Base-by-base conservation (phyloP, 2,888 invertebrate genomes). In the Eristalinus sepulchralis region DNA sequence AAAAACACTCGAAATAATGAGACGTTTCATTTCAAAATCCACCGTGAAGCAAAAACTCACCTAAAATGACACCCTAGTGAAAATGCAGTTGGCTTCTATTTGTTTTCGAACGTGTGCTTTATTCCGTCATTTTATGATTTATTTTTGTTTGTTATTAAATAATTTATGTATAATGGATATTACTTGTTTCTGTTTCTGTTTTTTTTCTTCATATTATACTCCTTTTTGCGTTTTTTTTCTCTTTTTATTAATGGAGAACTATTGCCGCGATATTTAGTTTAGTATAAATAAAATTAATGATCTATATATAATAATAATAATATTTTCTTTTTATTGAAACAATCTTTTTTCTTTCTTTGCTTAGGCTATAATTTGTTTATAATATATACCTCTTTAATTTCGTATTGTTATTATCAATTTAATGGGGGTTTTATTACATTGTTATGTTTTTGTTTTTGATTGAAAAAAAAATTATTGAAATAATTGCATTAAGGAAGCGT, bases 101-200 rank as follows among this genome's bases (percentile, higher is more conserved):
- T 85, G 81, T 90, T 91, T 90, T 90, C 90, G 89, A 91, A 92
- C 91, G 89, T 91, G 92, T 92, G 92, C 91, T 92, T 91, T 91
- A 91, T 91, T 91, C 89, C 88, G 85, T 90, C 89, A 88, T 90
- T 89, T 89, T 88, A 89, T 89, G 90, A 89, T 91, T 90, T 89
- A 73, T 88, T 89, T 71, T 68, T 67, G 27, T 81, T 59, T 88
- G 47, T 79, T 75, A 72, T 83, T 87, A 75, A 79, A 81, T 85
- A 85, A 85, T 82, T 85, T 82, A 81, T 82, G 81, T 85, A 82
- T 85, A 77, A 68, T 85, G 85, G 73, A 73, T 80, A 84, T 86
- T 77, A 88, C 73, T 88, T 89, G 89, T 87, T 88, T 88, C 80
- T 83, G 84, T 83, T 77, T 76, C 39, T 53, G 47, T 68, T 77